Base-by-base conservation (phyloP, 1,140 invertebrate species). In the Aplysia californica region DNA sequence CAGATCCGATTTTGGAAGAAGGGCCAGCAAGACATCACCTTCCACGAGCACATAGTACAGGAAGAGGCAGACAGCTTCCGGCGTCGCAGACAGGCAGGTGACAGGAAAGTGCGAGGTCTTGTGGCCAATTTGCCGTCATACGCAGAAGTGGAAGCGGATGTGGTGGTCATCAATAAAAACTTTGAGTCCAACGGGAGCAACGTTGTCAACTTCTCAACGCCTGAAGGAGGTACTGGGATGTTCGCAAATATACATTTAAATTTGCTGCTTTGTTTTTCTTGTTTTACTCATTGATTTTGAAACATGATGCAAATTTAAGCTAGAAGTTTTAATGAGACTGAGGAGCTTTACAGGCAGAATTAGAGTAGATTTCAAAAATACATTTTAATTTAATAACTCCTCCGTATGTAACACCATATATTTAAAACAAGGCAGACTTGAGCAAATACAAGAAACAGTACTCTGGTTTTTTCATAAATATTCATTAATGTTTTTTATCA, bases 171-270 rank as follows among this genome's bases (percentile, higher is more conserved):
- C 84, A 99, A 99, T 88, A 95, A 95, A 35, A 91, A 89, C 67
- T 96, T 95, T 88, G 95, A 95, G 88, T 97, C 98, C 44, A 96
- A 97, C 21, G 91, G 94, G 1, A 97, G 96, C 82, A 94, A 96
- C 80, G 92, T 92, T 0, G 91, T 99, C 35, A 93, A 92, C 77
- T 96, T 99, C 86, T 92, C 94, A 58, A 98, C 96, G 10, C 95
- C 96, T 1, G 96, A 98, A 93, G 97, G 97, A 89, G 92, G 93
- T 93, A 85, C 87, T 87, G 81, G 15, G 36, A 50, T 50, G 10
- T n/a, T 18, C 6, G 18, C 15, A 18, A 26, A 61, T 26, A 61
- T 20, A 26, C 29, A 26, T 61, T 61, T 18, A 26, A 10, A 61
- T 6, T 26, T 15, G 26, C 6, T 61, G 58, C 29, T 50, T 50